Percentiles rank a stretch among this genome's conserved stretches.
These are phyloP conservation scores for Dromas ardeola DNA, from an alignment of 2,113 vertebrate species.

Conservation along the genomic window DNA sequence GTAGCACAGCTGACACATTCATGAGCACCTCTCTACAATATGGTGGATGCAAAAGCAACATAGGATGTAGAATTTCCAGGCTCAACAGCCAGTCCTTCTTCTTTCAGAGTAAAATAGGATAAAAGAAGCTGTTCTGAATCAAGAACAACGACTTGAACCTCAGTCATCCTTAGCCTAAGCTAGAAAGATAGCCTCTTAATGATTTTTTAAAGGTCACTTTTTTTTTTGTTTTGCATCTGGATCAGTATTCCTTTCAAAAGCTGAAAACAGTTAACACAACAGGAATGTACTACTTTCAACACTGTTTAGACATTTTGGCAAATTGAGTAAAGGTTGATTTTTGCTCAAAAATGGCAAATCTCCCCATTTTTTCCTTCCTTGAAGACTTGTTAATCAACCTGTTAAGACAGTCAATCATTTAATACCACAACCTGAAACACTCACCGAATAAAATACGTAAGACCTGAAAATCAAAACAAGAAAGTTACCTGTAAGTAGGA, in stretches of 20 bases:
- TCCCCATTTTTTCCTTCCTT: neutral
- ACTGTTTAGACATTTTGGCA: neutral
- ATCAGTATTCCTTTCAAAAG: neutral
- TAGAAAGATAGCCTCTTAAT: neutral
- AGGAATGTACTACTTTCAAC: neutral
- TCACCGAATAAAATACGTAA: neutral
- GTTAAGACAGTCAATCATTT: neutral
- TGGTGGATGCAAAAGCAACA: neutral
- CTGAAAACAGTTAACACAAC: neutral
- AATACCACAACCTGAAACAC: neutral
- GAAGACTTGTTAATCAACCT: neutral
- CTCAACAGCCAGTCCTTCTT: neutral
- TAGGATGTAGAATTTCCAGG: neutral
- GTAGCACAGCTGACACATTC: neutral
- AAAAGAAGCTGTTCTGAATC: neutral
- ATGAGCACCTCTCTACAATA: neutral
- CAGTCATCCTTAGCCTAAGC: neutral
- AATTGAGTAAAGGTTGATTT: neutral
- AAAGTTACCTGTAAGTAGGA: constrained; percentile 89
- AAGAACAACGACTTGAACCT: neutral
- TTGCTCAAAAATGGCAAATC: neutral
- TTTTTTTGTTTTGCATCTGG: neutral
- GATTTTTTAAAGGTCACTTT: neutral
- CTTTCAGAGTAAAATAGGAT: neutral
- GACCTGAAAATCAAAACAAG: neutral